Percentiles rank a stretch among this genome's conserved stretches.
These are phyloP conservation scores for Noctua pronuba DNA, from an alignment of 2,888 invertebrate genomes.

Conservation along the genomic window DNA sequence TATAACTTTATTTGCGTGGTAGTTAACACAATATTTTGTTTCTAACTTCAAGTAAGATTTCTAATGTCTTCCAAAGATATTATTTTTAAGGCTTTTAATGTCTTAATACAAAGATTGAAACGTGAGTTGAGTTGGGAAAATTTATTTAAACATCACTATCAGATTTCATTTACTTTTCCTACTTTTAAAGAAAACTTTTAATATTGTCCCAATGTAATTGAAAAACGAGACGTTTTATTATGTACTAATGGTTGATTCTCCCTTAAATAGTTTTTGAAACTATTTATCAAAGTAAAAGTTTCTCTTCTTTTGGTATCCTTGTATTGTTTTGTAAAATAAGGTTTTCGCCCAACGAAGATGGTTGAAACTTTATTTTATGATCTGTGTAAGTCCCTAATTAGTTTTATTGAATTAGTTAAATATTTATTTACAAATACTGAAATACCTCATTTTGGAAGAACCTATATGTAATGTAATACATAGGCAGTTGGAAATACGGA, in stretches of 20 bases:
- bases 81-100: constrained; percentile 16
- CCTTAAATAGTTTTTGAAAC: not conserved
- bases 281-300: not conserved
- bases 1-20: constrained; percentile 19
- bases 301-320: not conserved
- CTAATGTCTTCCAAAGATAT: not conserved
- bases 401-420: not conserved
- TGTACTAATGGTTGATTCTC: not conserved
- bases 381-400: too few species aligned
- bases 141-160: not conserved
- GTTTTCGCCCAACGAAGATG: not conserved
- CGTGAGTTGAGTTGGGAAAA: constrained; percentile 19
- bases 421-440: constrained; percentile 10
- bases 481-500: not conserved
- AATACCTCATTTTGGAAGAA: not conserved
- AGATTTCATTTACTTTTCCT: constrained; percentile 15
- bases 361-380: not conserved
- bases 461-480: not conserved
- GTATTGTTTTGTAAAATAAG: not conserved
- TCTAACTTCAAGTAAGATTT: not conserved
- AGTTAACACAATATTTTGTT: constrained; percentile 19
- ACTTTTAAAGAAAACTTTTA: not conserved
- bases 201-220: not conserved
- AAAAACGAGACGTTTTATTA: not conserved
- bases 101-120: constrained; percentile 6